Percentiles rank a stretch among this genome's conserved stretches.
phyloP scores from a whole-genome alignment of 2,888 invertebrate species.

The Mesorhabditis belari region DNA sequence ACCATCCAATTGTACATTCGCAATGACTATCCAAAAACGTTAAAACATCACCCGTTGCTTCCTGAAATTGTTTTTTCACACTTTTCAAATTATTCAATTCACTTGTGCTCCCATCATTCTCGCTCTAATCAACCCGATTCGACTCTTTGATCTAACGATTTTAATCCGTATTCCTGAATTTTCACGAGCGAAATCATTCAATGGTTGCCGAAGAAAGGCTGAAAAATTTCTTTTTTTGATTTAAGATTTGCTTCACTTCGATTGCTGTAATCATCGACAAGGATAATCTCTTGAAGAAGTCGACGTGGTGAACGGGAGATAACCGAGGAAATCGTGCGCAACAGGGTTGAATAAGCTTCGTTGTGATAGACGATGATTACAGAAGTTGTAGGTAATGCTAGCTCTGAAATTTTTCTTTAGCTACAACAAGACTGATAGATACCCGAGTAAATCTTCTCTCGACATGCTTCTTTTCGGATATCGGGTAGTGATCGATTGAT shows the following conservation, averaged over 20 bases:
- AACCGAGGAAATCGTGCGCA: conserved; percentile 91
- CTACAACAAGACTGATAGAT: background rate
- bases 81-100: background rate
- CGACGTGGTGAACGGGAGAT: conserved; percentile 67
- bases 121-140: conserved; percentile 91
- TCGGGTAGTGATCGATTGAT: conserved; percentile 49
- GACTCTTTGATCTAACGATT: conserved; percentile 74
- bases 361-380: conserved; percentile 96
- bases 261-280: conserved; percentile 96
- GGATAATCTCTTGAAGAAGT: conserved; percentile 78
- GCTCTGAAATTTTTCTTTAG: background rate
- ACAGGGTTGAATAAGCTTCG: conserved; percentile 93
- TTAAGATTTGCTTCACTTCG: conserved; percentile 31
- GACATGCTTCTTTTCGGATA: conserved; percentile 69
- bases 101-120: conserved; percentile 77
- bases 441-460: conserved; percentile 33
- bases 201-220: conserved; percentile 37
- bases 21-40: conserved; percentile 97
- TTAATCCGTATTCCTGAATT: conserved; percentile 65
- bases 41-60: conserved; percentile 80
- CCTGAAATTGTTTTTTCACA: conserved; percentile 55
- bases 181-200: conserved; percentile 26
- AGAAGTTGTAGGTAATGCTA: conserved; percentile 71
- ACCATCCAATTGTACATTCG: conserved; percentile 94
- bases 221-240: conserved; percentile 2